Evolutionary conservation across 30 jellyfish, hydroid and myxozoan genomes (phyloP).

Genomic region (Euphysa ruthae): DNA sequence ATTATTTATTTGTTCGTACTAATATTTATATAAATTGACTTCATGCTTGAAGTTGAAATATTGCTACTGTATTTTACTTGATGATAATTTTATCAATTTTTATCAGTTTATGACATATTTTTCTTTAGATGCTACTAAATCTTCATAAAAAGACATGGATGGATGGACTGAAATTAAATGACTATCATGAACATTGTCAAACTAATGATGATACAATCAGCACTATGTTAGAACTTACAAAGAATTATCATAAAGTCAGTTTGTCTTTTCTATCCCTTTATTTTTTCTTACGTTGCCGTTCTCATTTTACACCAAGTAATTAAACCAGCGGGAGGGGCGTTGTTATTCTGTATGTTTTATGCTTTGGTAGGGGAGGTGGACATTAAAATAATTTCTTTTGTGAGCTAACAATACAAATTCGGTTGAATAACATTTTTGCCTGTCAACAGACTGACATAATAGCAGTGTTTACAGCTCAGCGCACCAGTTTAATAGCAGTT

Average conservation of each 20-base stretch:
- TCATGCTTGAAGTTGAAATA: not conserved
- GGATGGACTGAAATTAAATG: slow-evolving; percentile 78
- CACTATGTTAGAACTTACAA: slow-evolving; percentile 63
- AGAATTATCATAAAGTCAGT: slow-evolving; percentile 79
- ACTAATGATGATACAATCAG: slow-evolving; percentile 59
- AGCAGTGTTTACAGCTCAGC: too few species aligned
- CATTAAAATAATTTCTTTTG: too few species aligned
- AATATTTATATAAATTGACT: too few species aligned
- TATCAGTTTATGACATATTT: not conserved
- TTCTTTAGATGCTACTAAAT: slow-evolving; percentile 67
- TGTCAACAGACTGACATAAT: too few species aligned
- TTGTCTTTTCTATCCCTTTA: not conserved
- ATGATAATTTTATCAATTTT: not conserved
- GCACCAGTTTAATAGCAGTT: too few species aligned
- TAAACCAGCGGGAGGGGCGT: too few species aligned
- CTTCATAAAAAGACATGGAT: slow-evolving; percentile 92
- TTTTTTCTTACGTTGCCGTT: not conserved
- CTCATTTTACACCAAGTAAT: not conserved
- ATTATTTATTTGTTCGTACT: too few species aligned
- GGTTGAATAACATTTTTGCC: too few species aligned
- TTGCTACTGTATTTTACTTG: not conserved
- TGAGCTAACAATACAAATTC: too few species aligned
- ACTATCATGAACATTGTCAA: slow-evolving; percentile 80
- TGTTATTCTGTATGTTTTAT: too few species aligned
- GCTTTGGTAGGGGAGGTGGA: too few species aligned